Base-by-base conservation (phyloP, 2,888 invertebrate species). In the Achlya flavicornis region DNA sequence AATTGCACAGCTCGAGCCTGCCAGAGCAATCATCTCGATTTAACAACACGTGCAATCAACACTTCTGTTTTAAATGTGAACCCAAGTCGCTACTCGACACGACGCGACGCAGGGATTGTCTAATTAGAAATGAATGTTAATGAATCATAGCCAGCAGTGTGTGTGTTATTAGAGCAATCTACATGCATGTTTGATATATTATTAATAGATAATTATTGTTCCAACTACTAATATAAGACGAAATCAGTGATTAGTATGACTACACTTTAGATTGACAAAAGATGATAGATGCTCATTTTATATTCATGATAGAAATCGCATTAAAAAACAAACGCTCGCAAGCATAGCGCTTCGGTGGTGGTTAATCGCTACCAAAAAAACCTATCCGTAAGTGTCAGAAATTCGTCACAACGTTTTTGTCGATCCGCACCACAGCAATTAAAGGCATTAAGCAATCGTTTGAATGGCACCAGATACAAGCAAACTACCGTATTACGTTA, bases 401-500 rank as follows among this genome's bases (percentile, higher is more conserved):
- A 78, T 76, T 77, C 75, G 71, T 80, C 76, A 74, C 71, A 70
- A 70, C 66, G 72, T 84, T 82, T 80, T 83, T 80, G 76, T 83
- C 65, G 74, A 70, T 75, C 73, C 73, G 74, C 69, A 75, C 73
- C 73, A 80, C 69, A 79, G 83, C 85, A 91, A 90, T 91, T 90
- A 90, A 90, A 85, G 79, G 80, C 82, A 84, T 90, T 90, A 87
- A 86, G 90, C 85, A 89, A 89, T 76, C 80, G 76, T 75, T 84
- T 84, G 87, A 90, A 87, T 83, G 87, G 86, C 86, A 86, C 80
- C 81, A 83, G 85, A 83, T 84, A 85, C 86, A 83, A 81, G 81
- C 85, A 85, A 84, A 92, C 93, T 93, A 92, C 93, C 88, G 93
- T 92, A 87, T 92, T 93, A 93, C 92, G 92, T 92, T 92, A 83